Percentiles rank a stretch among this genome's conserved stretches.
Evolutionary conservation across 2,888 invertebrate genomes (phyloP).

Genomic region (Melanargia galathea): DNA sequence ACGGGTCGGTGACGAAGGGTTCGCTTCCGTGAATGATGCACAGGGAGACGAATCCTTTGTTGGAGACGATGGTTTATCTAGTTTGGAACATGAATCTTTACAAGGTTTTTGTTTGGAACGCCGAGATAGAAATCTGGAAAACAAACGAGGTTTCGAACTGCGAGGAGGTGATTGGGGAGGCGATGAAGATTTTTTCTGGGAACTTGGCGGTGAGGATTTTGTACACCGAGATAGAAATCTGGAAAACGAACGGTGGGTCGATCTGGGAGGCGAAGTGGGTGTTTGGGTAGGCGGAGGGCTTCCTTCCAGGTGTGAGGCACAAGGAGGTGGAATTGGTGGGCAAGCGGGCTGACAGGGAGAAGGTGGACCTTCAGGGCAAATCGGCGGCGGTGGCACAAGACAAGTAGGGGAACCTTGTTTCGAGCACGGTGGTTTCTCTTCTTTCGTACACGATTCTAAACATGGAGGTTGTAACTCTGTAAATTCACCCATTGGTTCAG

Average conservation of each 20-base stretch:
- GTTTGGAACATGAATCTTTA: neutral
- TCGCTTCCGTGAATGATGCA: neutral
- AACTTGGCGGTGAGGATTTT: slow-evolving; percentile 14
- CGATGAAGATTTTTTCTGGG: neutral
- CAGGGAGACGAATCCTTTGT: neutral
- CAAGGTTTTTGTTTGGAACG: slow-evolving; percentile 11
- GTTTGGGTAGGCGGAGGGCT: neutral
- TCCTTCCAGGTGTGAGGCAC: neutral
- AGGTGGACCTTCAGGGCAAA: slow-evolving; percentile 28
- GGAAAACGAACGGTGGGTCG: slow-evolving; percentile 7
- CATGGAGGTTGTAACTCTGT: slow-evolving; percentile 46
- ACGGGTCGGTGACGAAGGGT: neutral
- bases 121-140: slow-evolving; percentile 2
- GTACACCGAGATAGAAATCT: slow-evolving; percentile 9
- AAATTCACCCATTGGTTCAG: slow-evolving; percentile 44
- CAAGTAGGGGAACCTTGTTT: slow-evolving; percentile 38
- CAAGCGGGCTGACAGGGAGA: slow-evolving; percentile 28
- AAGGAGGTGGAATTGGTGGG: slow-evolving; percentile 30
- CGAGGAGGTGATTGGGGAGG: neutral
- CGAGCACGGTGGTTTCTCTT: slow-evolving; percentile 45
- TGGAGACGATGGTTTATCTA: neutral
- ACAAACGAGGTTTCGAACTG: slow-evolving; percentile 8
- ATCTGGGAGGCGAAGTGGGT: neutral
- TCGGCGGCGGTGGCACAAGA: slow-evolving; percentile 30
- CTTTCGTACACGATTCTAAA: slow-evolving; percentile 42